Conservation (phyloP, 1,140 invertebrate species). For the Cyclina sinensis region DNA sequence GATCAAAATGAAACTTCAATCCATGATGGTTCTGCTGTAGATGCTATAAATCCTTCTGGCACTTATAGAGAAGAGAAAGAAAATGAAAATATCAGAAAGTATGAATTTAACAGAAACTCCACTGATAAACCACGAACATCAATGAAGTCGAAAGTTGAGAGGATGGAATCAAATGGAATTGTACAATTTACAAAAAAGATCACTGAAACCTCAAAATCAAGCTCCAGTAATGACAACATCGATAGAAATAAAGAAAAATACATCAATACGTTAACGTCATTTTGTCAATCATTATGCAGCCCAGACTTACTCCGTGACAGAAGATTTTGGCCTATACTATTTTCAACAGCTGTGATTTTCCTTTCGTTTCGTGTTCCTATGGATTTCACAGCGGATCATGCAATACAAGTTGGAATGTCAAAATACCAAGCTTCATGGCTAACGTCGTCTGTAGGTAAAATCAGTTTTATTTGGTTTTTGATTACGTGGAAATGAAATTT, state of each 20-base stretch:
- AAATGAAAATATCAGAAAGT: no score
- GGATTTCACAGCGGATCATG: not conserved
- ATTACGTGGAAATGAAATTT: no score
- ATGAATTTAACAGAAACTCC: no score
- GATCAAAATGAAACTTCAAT: not conserved
- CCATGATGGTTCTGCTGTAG: no score
- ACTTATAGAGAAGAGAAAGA: no score
- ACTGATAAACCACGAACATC: no score
- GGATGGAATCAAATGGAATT: no score
- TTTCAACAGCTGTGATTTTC: not conserved
- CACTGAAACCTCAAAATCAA: no score
- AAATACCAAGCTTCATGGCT: not conserved
- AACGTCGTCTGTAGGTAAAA: not conserved
- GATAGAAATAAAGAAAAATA: not conserved
- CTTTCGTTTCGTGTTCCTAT: not conserved
- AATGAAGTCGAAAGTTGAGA: no score
- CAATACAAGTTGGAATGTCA: not conserved
- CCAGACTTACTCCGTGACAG: not conserved
- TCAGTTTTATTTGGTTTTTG: no score
- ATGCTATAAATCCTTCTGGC: no score
- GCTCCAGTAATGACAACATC: not conserved
- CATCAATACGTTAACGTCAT: not conserved
- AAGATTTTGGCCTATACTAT: not conserved
- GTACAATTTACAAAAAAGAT: no score
- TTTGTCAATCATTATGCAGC: not conserved